Conservation (phyloP, 2,113 vertebrate genomes). For the Podarcis muralis region DNA sequence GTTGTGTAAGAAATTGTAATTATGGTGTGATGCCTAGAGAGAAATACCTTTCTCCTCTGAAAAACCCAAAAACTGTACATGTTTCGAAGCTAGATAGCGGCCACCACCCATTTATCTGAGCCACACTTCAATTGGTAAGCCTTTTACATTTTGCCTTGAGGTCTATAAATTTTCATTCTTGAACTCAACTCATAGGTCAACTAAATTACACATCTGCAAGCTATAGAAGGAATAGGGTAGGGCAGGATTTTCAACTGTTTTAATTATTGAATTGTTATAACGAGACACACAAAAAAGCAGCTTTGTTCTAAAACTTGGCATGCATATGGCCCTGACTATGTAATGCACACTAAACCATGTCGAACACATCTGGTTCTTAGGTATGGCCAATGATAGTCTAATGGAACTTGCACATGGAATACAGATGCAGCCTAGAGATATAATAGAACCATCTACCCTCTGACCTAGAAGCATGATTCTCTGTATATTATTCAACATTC, state of each 20-base stretch:
- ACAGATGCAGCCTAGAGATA: neutral
- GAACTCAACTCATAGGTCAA: conserved; percentile 61
- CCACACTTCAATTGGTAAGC: conserved; percentile 1
- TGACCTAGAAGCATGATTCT: neutral
- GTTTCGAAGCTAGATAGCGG: neutral
- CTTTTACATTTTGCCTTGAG: conserved; percentile 35
- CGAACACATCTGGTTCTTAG: conserved; percentile 34
- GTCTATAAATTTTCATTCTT: conserved; percentile 58
- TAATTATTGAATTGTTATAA: conserved; percentile 59
- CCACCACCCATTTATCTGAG: neutral
- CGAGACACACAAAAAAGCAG: conserved; percentile 60
- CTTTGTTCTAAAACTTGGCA: conserved; percentile 63
- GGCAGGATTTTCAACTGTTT: conserved; percentile 23
- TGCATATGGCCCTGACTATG: conserved; percentile 66
- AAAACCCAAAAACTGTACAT: neutral
- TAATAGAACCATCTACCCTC: neutral
- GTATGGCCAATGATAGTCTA: neutral
- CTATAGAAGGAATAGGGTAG: conserved; percentile 40
- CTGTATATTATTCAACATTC: neutral
- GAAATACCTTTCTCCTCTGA: neutral
- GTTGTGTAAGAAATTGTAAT: neutral
- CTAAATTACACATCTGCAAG: conserved; percentile 61
- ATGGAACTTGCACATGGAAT: neutral
- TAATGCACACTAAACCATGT: conserved; percentile 48
- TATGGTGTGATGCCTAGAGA: neutral